Conservation (phyloP, 1,140 invertebrate species). For the Bathynomus jamesi region DNA sequence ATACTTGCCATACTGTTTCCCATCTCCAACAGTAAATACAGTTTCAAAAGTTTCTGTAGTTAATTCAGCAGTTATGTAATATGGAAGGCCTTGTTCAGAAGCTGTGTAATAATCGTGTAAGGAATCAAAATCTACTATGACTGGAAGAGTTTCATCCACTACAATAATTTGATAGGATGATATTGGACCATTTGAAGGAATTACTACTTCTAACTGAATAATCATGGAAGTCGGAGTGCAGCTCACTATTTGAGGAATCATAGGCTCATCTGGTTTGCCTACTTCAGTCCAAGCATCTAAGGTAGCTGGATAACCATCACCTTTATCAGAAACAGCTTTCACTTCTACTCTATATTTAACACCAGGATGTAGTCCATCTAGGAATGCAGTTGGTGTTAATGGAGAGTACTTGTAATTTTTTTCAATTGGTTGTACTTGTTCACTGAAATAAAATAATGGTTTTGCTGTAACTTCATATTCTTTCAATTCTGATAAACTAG, state of each 20-base stretch:
- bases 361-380: conserved; percentile 57
- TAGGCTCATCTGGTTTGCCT: conserved; percentile 58
- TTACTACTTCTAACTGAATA: conserved; percentile 53
- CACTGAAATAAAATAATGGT: background rate
- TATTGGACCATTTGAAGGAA: conserved; percentile 65
- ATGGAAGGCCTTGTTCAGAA: conserved; percentile 53
- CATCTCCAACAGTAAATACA: conserved; percentile 69
- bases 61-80: conserved; percentile 73
- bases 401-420: background rate
- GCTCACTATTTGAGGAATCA: conserved; percentile 53
- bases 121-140: conserved; percentile 50
- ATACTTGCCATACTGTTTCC: conserved; percentile 61
- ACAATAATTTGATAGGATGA: conserved; percentile 62
- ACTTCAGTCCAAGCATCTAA: conserved; percentile 57
- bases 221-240: conserved; percentile 51
- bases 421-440: background rate
- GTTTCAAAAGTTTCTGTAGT: conserved; percentile 43
- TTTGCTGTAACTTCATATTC: background rate
- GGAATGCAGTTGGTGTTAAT: conserved; percentile 6
- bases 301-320: conserved; percentile 51
- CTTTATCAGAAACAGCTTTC: conserved; percentile 53
- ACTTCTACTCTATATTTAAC: conserved; percentile 63
- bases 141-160: conserved; percentile 54
- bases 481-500: background rate
- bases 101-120: conserved; percentile 52